A percentile compares a stretch with the other conserved stretches of the same genome.
phyloP scores from a whole-genome alignment of 2,113 vertebrate species.

The Physeter macrocephalus region DNA sequence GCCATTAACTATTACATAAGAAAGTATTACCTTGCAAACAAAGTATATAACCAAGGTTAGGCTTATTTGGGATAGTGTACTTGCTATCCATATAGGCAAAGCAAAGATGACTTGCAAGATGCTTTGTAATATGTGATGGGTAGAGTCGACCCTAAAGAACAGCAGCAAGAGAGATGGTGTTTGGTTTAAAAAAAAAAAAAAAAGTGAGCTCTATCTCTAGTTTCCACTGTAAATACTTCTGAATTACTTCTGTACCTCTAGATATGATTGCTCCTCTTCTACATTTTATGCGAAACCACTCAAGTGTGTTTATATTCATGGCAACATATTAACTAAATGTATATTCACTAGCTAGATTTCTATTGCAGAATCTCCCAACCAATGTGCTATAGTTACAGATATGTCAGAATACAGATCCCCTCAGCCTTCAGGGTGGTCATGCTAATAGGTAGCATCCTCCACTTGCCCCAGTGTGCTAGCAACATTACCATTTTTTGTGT shows the following conservation, averaged over 20 bases:
- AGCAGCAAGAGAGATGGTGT: background rate
- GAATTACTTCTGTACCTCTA: background rate
- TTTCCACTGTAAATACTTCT: conserved; percentile 31
- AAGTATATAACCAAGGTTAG: conserved; percentile 22
- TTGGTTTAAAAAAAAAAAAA: background rate
- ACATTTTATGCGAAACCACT: background rate
- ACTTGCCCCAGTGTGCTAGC: background rate
- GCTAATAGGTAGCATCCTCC: background rate
- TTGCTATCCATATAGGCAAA: conserved; percentile 26
- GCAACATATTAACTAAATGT: background rate
- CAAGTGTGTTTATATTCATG: background rate
- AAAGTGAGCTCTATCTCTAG: background rate
- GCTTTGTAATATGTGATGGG: background rate
- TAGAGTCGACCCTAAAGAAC: background rate
- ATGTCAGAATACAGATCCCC: background rate
- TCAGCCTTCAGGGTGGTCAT: background rate
- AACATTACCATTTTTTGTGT: background rate
- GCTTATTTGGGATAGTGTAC: background rate
- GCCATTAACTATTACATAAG: background rate
- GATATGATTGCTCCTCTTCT: background rate
- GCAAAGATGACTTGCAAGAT: background rate
- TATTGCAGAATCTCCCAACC: background rate
- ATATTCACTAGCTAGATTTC: background rate
- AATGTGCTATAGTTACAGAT: background rate
- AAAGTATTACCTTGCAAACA: conserved; percentile 22